phyloP scores from a whole-genome alignment of 2,113 vertebrate species.

The Malaclemys terrapin region DNA sequence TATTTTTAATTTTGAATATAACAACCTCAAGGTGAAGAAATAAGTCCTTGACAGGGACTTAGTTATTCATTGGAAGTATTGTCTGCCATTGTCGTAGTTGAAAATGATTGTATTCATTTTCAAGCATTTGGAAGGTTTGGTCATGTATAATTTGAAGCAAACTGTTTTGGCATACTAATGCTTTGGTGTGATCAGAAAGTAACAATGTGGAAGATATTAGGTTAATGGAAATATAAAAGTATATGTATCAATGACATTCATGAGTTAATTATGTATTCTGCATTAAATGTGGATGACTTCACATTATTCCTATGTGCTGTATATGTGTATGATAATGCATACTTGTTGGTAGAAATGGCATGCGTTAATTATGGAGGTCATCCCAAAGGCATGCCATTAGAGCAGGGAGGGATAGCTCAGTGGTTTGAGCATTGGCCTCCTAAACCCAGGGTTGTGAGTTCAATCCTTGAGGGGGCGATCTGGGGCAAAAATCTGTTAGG shows the following conservation, averaged over 20 bases:
- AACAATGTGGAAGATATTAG: slow-evolving; percentile 38
- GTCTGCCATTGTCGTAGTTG: not conserved
- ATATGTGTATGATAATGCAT: slow-evolving; percentile 57
- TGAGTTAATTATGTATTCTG: slow-evolving; percentile 59
- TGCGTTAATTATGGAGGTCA: slow-evolving; percentile 22
- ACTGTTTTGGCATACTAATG: rapidly evolving
- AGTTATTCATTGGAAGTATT: not conserved
- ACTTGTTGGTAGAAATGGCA: slow-evolving; percentile 21
- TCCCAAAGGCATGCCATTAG: not conserved
- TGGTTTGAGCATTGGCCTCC: no score
- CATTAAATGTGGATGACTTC: slow-evolving; percentile 47
- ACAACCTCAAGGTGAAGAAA: not conserved
- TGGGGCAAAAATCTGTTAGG: no score
- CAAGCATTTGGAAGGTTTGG: not conserved
- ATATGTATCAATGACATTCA: slow-evolving; percentile 41
- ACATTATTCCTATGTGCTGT: slow-evolving; percentile 63
- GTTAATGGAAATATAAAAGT: slow-evolving; percentile 37
- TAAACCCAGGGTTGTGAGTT: no score
- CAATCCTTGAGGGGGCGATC: no score
- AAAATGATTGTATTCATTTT: not conserved
- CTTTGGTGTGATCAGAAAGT: not conserved
- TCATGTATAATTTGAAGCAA: slow-evolving; percentile 10
- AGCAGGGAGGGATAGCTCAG: no score
- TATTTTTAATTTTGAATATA: not conserved
- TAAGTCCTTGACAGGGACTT: not conserved